Conservation (phyloP, 2,797 vertebrate genomes). For the Glossophaga mutica region DNA sequence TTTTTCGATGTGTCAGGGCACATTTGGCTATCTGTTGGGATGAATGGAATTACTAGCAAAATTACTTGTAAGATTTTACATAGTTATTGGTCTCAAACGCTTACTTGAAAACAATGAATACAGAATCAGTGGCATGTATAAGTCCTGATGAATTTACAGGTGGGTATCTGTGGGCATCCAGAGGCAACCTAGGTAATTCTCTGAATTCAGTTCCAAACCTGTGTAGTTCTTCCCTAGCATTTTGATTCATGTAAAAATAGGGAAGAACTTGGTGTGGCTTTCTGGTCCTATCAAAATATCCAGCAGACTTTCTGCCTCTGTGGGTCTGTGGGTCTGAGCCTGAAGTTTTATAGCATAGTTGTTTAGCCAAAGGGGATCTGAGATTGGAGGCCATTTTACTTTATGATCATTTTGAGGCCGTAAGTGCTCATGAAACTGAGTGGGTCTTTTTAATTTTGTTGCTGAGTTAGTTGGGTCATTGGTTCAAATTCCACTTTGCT, state of each 20-base stretch:
- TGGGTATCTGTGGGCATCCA: background rate
- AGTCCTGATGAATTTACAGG: background rate
- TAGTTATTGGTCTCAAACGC: background rate
- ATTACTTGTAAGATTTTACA: constrained; percentile 19
- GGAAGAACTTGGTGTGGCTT: background rate
- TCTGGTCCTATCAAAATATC: background rate
- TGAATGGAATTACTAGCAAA: background rate
- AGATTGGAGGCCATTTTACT: constrained; percentile 40
- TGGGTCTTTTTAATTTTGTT: constrained; percentile 60
- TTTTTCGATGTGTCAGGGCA: background rate
- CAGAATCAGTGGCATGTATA: background rate
- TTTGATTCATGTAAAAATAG: constrained; percentile 26
- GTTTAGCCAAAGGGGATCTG: background rate
- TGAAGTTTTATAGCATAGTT: background rate
- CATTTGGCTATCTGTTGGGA: background rate
- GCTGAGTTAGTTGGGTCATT: constrained; percentile 53
- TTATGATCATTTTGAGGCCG: constrained; percentile 53
- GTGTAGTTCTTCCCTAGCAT: background rate
- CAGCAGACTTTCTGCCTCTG: background rate
- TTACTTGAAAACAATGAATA: background rate
- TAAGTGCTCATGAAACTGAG: constrained; percentile 48
- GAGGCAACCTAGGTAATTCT: background rate
- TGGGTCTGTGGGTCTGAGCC: background rate
- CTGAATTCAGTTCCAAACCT: background rate
- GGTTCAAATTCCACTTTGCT: constrained; percentile 55